Base-by-base conservation (phyloP, 1,140 invertebrate species). In the Zaprionus ghesquierei region DNA sequence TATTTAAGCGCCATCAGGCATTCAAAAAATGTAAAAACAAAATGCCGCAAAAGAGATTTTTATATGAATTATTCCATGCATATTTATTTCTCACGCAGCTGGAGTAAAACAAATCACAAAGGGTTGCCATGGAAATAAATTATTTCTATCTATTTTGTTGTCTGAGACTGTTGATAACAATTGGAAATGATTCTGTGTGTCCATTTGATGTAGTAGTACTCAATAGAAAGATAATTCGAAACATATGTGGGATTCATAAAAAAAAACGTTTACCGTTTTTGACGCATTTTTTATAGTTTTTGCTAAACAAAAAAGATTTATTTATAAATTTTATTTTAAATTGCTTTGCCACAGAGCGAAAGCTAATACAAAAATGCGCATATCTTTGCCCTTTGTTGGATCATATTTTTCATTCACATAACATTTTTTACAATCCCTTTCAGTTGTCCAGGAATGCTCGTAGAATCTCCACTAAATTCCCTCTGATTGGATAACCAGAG, bases 401-500 rank as follows among this genome's bases (percentile, higher is more conserved):
- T n/a, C n/a, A n/a, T n/a, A n/a, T 25, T 25, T 25, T 25, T 50
- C 22, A 50, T 2, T 3, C 46, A 50, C 10, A 27, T 15, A 25
- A 41, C n/a, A 25, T 46, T 44, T 38, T 44, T 58, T 27, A 18
- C 31, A 10, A 23, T 41, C 8, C 10, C 2, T 41, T 51, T 33
- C 8, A 5, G 29, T 38, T 41, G 2, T 20, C 10, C 18, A 18
- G 12, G 12, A 29, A 29, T 49, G 13, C 23, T 5, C 31, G 31
- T 13, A 29, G 18, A 51, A 38, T 49, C 55, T 51, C 22, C 10
- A 50, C 64, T 27, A 54, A n/a, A n/a, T 22, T 60, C 25, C 10
- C 5, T 61, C 46, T 61, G 56, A 69, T 60, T 53, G 23, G 31
- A 29, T 61, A 31, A 29, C 38, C 9, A 59, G 31, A 58, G 60